These are phyloP conservation scores for Acrocephalus arundinaceus DNA, from an alignment of 2,113 vertebrate genomes.

Conservation along the genomic window DNA sequence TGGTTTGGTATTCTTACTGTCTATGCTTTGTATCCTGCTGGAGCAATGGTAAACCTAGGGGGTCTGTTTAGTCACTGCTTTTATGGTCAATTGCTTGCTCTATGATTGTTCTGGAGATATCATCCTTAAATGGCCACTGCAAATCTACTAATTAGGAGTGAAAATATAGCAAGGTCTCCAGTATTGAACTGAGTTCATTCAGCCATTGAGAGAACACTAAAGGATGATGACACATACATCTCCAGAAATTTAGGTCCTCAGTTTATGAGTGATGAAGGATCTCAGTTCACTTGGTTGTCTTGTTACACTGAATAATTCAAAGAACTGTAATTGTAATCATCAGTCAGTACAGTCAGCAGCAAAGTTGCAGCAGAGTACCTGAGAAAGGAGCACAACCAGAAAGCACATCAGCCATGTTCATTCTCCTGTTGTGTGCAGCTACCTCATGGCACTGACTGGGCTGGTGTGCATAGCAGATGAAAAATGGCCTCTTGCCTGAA, in stretches of 20 bases:
- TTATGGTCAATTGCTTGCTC: not conserved
- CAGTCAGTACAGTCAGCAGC: not conserved
- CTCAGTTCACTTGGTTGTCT: not conserved
- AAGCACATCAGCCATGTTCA: not conserved
- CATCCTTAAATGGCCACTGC: not conserved
- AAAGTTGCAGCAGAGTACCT: not conserved
- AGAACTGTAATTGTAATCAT: not conserved
- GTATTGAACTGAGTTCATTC: not conserved
- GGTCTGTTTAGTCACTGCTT: not conserved
- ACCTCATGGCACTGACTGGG: not conserved
- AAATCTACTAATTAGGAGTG: not conserved
- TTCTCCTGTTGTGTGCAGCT: not conserved
- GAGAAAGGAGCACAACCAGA: not conserved
- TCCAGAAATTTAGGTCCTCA: not conserved
- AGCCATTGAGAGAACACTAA: not conserved
- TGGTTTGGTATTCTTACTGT: not conserved
- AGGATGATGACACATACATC: not conserved
- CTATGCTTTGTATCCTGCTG: not conserved
- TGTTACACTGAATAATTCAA: constrained; percentile 24
- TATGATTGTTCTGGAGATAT: not conserved
- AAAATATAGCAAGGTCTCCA: not conserved
- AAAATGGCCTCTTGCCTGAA: not conserved
- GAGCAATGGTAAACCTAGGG: not conserved
- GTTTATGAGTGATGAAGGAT: not conserved
- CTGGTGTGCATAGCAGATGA: not conserved